These are phyloP conservation scores for Capitella teleta DNA, from an alignment of 1,140 invertebrate genomes.

Conservation along the genomic window DNA sequence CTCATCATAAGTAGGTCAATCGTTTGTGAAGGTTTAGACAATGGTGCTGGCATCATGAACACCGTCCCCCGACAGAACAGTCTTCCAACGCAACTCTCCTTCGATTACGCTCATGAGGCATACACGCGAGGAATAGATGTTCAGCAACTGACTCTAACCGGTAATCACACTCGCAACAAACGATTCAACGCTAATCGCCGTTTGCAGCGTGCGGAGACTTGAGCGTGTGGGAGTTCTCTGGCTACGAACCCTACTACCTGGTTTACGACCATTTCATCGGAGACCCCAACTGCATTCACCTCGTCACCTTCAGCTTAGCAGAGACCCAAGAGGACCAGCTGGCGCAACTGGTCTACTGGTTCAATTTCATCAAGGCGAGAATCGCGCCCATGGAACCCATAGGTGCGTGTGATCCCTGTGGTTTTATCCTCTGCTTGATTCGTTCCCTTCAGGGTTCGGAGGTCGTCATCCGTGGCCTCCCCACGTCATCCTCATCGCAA, in stretches of 20 bases:
- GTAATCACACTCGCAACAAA: constrained; percentile 15
- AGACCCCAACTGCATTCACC: constrained; percentile 55
- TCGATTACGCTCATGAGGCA: constrained; percentile 46
- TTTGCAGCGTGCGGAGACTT: constrained; percentile 54
- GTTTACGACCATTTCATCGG: constrained; percentile 68
- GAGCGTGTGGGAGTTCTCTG: constrained; percentile 71
- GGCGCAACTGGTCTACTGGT: constrained; percentile 66
- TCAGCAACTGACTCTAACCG: constrained; percentile 48
- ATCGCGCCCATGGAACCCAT: constrained; percentile 56
- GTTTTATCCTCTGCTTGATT: background rate
- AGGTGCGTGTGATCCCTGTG: constrained; percentile 43
- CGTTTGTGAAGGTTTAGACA: no score
- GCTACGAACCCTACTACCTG: constrained; percentile 65
- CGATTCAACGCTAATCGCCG: background rate
- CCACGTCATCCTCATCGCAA: constrained; percentile 53
- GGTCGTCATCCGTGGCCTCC: constrained; percentile 46
- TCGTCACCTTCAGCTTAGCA: constrained; percentile 62
- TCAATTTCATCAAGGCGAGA: constrained; percentile 64
- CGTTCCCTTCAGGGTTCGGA: constrained; percentile 42
- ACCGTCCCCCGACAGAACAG: constrained; percentile 11
- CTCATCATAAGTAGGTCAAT: no score
- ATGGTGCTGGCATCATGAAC: no score
- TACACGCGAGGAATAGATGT: constrained; percentile 60
- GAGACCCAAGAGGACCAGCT: constrained; percentile 61
- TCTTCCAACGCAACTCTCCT: constrained; percentile 31